Evolutionary conservation across 2,797 vertebrate species (phyloP).

Genomic region (Hylomyscus alleni): DNA sequence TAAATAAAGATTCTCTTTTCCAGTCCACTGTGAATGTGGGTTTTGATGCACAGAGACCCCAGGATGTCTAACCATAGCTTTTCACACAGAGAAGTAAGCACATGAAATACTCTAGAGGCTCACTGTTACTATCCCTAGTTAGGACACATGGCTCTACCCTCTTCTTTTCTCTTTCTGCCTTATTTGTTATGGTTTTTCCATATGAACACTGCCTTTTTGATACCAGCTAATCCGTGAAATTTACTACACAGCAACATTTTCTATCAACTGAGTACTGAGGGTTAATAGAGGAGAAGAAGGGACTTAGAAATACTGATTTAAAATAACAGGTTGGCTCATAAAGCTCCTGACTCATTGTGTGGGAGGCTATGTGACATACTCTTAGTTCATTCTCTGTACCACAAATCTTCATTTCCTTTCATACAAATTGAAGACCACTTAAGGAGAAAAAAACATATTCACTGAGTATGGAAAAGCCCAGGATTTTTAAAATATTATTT

Average conservation of each 20-base stretch:
- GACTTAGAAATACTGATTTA: constrained; percentile 19
- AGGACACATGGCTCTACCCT: neutral
- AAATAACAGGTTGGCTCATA: constrained; percentile 5
- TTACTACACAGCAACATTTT: neutral
- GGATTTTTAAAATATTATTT: neutral
- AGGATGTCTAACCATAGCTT: neutral
- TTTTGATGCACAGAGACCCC: neutral
- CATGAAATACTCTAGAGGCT: neutral
- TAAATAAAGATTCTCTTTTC: neutral
- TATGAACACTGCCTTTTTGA: neutral
- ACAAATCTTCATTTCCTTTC: neutral
- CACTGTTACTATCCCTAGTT: neutral
- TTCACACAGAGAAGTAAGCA: neutral
- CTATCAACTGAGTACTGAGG: neutral
- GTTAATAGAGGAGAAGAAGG: neutral
- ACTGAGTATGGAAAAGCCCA: neutral
- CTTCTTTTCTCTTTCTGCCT: neutral
- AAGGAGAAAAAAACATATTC: neutral
- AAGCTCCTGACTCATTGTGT: constrained; percentile 8
- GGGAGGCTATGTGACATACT: neutral
- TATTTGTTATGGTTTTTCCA: neutral
- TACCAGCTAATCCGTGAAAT: neutral
- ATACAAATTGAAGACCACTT: neutral
- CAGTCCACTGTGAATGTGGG: neutral
- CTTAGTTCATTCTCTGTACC: neutral